Evolutionary conservation across 2,113 vertebrate genomes (phyloP).

Genomic region (Dromaius novaehollandiae): DNA sequence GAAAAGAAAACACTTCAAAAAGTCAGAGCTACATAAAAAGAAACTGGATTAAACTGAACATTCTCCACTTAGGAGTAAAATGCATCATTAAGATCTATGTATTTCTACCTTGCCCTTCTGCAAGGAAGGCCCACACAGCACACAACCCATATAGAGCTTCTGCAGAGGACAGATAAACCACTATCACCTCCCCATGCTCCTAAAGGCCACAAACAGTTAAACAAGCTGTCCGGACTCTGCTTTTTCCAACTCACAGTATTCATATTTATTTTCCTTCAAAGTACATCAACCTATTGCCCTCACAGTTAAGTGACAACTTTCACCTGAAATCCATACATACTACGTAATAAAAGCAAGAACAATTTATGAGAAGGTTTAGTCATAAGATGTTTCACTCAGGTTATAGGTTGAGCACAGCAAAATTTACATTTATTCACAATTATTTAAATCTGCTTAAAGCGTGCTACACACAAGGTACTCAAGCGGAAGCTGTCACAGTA

Average conservation of each 20-base stretch:
- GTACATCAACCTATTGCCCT: neutral
- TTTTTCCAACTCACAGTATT: neutral
- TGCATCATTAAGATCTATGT: neutral
- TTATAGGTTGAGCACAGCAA: neutral
- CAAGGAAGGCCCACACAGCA: neutral
- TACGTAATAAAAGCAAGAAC: neutral
- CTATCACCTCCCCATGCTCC: neutral
- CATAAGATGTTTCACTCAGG: neutral
- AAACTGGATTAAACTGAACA: neutral
- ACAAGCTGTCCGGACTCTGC: neutral
- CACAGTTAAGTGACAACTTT: neutral
- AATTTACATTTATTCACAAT: neutral
- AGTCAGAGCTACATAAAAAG: neutral
- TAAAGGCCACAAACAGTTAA: neutral
- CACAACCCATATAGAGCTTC: neutral
- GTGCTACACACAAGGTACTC: neutral
- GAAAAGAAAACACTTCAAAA: neutral
- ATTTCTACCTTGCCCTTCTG: neutral
- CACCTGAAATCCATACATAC: neutral
- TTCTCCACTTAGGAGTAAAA: neutral
- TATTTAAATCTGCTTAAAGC: neutral
- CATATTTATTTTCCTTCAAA: neutral
- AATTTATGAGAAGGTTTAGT: neutral
- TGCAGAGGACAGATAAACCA: conserved; percentile 10
- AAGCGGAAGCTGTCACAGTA: neutral